phyloP scores from a whole-genome alignment of 53 echinoderm and acorn worm genomes.

The Pentamera pediparva region DNA sequence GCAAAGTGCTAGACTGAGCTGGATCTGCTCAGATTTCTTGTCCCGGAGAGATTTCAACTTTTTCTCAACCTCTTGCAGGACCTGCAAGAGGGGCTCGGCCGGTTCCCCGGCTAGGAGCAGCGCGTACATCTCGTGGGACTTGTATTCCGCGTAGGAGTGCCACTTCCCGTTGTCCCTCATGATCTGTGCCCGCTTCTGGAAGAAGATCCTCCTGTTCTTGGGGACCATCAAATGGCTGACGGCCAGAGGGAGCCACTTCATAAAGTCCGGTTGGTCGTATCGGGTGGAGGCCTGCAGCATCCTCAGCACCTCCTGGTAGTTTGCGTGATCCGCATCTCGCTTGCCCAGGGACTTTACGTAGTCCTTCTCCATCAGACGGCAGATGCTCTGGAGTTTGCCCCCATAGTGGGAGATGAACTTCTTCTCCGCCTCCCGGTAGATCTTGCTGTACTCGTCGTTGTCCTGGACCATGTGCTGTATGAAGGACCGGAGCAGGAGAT shows the following conservation, averaged over 20 bases:
- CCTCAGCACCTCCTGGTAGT: slow-evolving; percentile 28
- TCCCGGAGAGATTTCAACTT: slow-evolving; percentile 38
- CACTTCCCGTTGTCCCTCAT: slow-evolving; percentile 51
- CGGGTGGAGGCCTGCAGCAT: slow-evolving; percentile 14
- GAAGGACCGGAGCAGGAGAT: slow-evolving; percentile 81
- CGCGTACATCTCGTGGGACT: slow-evolving; percentile 56
- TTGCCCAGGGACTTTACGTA: slow-evolving; percentile 24
- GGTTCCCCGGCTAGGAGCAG: slow-evolving; percentile 61
- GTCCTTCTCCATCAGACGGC: slow-evolving; percentile 14
- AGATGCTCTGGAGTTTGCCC: slow-evolving; percentile 23
- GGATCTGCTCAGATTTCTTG: slow-evolving; percentile 17
- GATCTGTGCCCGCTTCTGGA: slow-evolving; percentile 51
- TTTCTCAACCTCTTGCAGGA: slow-evolving; percentile 56
- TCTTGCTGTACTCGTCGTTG: slow-evolving; percentile 33
- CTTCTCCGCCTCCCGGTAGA: slow-evolving; percentile 53
- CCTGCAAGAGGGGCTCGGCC: slow-evolving; percentile 47
- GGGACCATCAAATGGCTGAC: slow-evolving; percentile 70
- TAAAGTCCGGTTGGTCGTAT: slow-evolving; percentile 27
- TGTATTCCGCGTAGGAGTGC: slow-evolving; percentile 69
- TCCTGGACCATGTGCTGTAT: slow-evolving; percentile 55
- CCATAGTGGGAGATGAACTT: slow-evolving; percentile 59
- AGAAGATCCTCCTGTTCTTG: slow-evolving; percentile 61
- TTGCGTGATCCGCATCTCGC: slow-evolving; percentile 36
- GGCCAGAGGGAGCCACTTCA: slow-evolving; percentile 57
- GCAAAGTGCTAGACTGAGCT: slow-evolving; percentile 67